Base-by-base conservation (phyloP, 2,113 vertebrate species). In the Drymodes brunneopygia region DNA sequence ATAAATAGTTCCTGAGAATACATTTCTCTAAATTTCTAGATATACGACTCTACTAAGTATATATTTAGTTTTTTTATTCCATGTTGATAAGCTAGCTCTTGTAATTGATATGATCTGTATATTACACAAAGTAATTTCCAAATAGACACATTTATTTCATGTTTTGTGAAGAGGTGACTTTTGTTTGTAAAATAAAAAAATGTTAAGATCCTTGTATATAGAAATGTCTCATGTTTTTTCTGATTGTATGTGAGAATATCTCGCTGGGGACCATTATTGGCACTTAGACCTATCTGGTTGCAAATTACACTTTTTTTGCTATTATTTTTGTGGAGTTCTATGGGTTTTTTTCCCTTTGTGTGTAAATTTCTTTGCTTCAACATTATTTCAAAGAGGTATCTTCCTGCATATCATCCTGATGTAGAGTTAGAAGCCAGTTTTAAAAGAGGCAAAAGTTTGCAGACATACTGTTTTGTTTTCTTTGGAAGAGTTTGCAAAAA, bases 401-500 rank as follows among this genome's bases (percentile, higher is more conserved):
- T 86, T 71, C 33, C 64, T 74, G 44, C 14, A 74, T 40, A 38
- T 75, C 15, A 48, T 71, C 42, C 53, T 86, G 23, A 54, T 24
- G 12, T 84, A 57, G 31, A 19, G 23, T 86, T 86, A 81, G 40
- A 88, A 94, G 15, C 3, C 29, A 81, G 19, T n/a, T 88, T 96
- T 84, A 47, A 83, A 86, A 78, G 29, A 77, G 11, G 15, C 3
- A 87, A 77, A 94, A 80, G 47, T 94, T 94, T 93, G 81, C 45
- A 95, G 89, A 75, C 22, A 69, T 74, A 40, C 22, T 88, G 27
- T 53, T 91, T 91, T 96, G 51, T 97, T 96, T 94, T 86, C 79
- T 95, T 92, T 85, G 83, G 86, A 96, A 93, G 42, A 85, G 25
- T 97, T 95, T 94, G 54, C 71, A 97, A 96, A 95, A 56, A 90